phyloP scores from a whole-genome alignment of 2,113 vertebrate species.

The Tragelaphus buxtoni region DNA sequence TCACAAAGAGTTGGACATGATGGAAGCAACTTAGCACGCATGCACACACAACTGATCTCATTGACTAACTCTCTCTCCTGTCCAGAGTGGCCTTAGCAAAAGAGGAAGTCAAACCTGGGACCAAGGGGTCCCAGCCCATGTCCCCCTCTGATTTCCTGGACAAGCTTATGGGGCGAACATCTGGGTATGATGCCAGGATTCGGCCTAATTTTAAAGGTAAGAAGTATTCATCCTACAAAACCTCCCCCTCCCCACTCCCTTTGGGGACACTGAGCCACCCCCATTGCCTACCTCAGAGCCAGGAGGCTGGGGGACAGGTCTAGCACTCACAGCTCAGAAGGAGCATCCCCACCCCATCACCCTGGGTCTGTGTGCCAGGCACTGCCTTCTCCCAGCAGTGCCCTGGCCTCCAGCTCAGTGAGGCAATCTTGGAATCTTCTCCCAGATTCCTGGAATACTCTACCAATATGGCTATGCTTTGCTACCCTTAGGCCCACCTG shows the following conservation, averaged over 20 bases:
- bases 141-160: conserved; percentile 96
- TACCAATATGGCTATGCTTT: conserved; percentile 50
- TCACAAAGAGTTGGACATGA: neutral
- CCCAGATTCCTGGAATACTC: conserved; percentile 1
- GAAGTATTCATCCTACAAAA: neutral
- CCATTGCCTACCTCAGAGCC: neutral
- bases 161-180: conserved; percentile 95
- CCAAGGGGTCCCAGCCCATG: conserved; percentile 82
- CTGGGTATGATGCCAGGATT: conserved; percentile 94
- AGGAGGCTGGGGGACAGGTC: neutral
- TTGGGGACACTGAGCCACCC: neutral
- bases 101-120: conserved; percentile 88
- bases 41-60: neutral
- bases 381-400: conserved; percentile 13
- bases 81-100: conserved; percentile 88
- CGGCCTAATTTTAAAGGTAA: conserved; percentile 98
- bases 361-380: neutral
- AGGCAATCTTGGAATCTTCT: neutral
- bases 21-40: neutral
- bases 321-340: conserved; percentile 5
- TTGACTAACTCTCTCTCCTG: conserved; percentile 26
- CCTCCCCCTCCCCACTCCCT: neutral
- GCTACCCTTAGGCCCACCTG: conserved; percentile 86
- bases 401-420: neutral
- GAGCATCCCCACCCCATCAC: neutral